Base-by-base conservation (phyloP, 1,140 invertebrate genomes). In the Macrobrachium nipponense region DNA sequence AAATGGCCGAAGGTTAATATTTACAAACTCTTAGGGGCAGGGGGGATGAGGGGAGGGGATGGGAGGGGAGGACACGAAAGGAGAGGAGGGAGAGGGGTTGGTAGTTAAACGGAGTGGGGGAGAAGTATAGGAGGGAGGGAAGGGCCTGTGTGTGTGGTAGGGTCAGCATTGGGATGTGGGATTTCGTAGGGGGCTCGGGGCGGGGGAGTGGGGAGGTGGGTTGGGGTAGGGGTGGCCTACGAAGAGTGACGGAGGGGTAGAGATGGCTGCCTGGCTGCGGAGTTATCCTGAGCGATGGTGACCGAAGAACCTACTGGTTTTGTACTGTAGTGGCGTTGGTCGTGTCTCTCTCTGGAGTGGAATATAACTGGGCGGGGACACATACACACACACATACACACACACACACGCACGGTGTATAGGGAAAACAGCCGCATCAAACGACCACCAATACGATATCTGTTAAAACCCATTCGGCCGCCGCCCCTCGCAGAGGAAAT, bases 1-100 rank as follows among this genome's bases (percentile, higher is more conserved):
- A 72, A 79, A 73, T 76, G 66, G 68, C 17, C 11, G 59, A 51
- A 44, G 20, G 77, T 61, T 60, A 58, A 62, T 61, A 70, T 66
- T 84, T 84, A 84, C 82, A 73, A 80, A 72, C 17, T 51, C 62
- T 44, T 36, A 18, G 27, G 64, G 44, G 27, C 4, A 62, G 20
- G 11, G 12, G 14, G 20, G 70, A 14, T 7, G 17, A 43, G 43
- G 18, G 27, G 70, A 76, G 43, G 43, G 2, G 44, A 44, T 2
- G 44, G 20, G 43, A 77, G 75, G 58, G 17, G 51, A 18, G 51
- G 2, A 58, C 12, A 8, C 3, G 12, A 12, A 14, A 20, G 43
- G 17, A n/a, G n/a, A n/a, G n/a, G n/a, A n/a, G n/a, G n/a, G n/a
- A n/a, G n/a, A n/a, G n/a, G 51, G 14, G 58, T 72, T n/a, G 14